These are phyloP conservation scores for Myodes glareolus DNA, from an alignment of 2,113 vertebrate genomes.

Conservation along the genomic window DNA sequence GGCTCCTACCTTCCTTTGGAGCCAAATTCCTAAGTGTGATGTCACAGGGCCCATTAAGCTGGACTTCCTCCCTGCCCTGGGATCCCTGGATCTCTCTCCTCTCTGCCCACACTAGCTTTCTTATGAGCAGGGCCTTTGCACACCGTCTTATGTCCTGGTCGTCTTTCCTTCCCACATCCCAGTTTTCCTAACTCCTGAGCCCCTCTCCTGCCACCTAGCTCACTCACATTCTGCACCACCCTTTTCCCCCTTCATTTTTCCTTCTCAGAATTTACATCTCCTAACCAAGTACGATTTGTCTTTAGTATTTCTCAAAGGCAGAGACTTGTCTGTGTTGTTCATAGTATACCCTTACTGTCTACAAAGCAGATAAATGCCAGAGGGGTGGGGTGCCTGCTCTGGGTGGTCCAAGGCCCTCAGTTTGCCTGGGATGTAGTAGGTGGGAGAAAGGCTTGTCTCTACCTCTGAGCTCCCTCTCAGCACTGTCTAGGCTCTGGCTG, in stretches of 20 bases:
- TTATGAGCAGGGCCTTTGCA: background rate
- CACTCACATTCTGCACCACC: background rate
- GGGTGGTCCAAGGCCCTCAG: background rate
- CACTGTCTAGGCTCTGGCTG: background rate
- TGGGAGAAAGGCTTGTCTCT: background rate
- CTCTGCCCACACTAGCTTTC: background rate
- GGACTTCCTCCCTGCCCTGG: background rate
- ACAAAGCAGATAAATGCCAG: background rate
- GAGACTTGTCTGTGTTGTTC: background rate
- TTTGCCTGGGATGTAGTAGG: background rate
- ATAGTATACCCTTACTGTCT: background rate
- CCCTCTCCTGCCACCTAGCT: accelerated
- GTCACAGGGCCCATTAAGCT: background rate
- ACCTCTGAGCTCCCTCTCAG: background rate
- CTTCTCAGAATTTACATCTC: background rate
- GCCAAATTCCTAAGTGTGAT: background rate
- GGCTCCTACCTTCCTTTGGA: background rate
- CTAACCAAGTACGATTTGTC: background rate
- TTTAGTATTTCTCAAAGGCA: background rate
- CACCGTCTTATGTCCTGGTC: background rate
- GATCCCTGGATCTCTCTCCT: background rate
- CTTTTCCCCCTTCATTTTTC: background rate
- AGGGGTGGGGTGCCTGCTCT: background rate
- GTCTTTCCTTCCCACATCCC: background rate
- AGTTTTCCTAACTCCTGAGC: background rate